A percentile compares a stretch with the other conserved stretches of the same genome.
Conservation (phyloP, 2,888 invertebrate species). For the Globia sparganii region DNA sequence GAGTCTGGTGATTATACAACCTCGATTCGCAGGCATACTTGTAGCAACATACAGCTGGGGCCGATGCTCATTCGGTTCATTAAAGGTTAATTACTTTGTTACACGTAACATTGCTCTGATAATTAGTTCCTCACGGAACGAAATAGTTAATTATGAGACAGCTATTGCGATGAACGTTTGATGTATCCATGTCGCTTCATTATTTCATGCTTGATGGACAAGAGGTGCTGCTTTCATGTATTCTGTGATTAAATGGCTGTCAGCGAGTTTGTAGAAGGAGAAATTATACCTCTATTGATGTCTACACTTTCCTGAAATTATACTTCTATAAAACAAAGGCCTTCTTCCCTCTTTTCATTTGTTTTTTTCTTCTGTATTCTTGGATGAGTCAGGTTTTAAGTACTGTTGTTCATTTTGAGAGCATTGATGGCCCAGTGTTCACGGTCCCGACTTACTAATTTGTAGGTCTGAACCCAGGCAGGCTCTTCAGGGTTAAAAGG, state of each 20-base stretch:
- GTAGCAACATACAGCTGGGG: not conserved
- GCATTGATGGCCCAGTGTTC: too few relatives aligned
- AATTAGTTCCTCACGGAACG: slow-evolving; percentile 52
- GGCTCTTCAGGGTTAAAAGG: too few relatives aligned
- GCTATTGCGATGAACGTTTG: slow-evolving; percentile 39
- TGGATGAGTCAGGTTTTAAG: not conserved
- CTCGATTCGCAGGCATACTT: not conserved
- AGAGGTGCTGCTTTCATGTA: slow-evolving; percentile 34
- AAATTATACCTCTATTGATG: not conserved
- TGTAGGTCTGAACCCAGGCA: too few relatives aligned
- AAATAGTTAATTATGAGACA: slow-evolving; percentile 46
- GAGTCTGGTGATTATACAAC: not conserved
- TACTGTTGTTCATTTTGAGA: too few relatives aligned
- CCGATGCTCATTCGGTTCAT: not conserved
- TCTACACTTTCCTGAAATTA: not conserved
- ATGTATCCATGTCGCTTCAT: slow-evolving; percentile 41
- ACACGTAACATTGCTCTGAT: slow-evolving; percentile 10
- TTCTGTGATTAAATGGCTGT: slow-evolving; percentile 33
- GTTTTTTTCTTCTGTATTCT: not conserved
- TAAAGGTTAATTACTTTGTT: slow-evolving; percentile 8
- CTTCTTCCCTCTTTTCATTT: too few relatives aligned
- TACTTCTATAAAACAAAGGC: not conserved
- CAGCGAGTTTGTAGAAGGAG: not conserved
- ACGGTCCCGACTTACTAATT: too few relatives aligned
- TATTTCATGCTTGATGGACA: slow-evolving; percentile 47